These are phyloP conservation scores for Phortica variegata DNA, from an alignment of 1,140 invertebrate genomes.

Conservation along the genomic window DNA sequence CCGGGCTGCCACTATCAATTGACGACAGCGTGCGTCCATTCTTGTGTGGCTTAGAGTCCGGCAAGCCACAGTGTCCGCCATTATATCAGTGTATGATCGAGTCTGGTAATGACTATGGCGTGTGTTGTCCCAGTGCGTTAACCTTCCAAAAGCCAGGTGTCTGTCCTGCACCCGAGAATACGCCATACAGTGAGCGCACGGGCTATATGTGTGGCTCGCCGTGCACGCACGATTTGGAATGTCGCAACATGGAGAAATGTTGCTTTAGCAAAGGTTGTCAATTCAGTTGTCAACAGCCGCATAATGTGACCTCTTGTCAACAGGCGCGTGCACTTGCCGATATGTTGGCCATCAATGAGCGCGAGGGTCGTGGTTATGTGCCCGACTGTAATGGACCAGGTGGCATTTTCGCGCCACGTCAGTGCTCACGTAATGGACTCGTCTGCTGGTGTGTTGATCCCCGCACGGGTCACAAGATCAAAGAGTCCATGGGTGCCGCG, in stretches of 20 bases:
- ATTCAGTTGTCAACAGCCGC: conserved; percentile 67
- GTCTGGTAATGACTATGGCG: conserved; percentile 78
- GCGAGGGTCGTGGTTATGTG: conserved; percentile 77
- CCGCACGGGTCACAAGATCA: conserved; percentile 70
- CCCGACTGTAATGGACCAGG: conserved; percentile 72
- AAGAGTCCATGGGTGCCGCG: conserved; percentile 75
- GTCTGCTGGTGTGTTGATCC: conserved; percentile 85
- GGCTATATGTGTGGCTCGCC: conserved; percentile 63
- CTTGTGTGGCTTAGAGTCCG: conserved; percentile 76
- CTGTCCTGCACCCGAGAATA: conserved; percentile 64
- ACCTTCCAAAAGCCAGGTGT: conserved; percentile 73
- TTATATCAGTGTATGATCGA: conserved; percentile 78
- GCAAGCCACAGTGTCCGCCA: conserved; percentile 79
- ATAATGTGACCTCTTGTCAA: conserved; percentile 72
- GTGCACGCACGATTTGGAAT: conserved; percentile 77
- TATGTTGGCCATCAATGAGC: conserved; percentile 72
- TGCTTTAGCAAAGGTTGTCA: conserved; percentile 72
- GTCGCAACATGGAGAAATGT: conserved; percentile 77
- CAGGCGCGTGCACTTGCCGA: conserved; percentile 77
- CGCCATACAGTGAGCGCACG: conserved; percentile 46
- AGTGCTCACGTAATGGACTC: conserved; percentile 79
- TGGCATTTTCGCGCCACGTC: conserved; percentile 69
- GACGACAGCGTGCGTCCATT: conserved; percentile 75
- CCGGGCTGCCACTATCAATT: conserved; percentile 77
- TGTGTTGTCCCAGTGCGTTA: conserved; percentile 78